Evolutionary conservation across 2,888 invertebrate genomes (phyloP).

Genomic region (Apoda limacodes): DNA sequence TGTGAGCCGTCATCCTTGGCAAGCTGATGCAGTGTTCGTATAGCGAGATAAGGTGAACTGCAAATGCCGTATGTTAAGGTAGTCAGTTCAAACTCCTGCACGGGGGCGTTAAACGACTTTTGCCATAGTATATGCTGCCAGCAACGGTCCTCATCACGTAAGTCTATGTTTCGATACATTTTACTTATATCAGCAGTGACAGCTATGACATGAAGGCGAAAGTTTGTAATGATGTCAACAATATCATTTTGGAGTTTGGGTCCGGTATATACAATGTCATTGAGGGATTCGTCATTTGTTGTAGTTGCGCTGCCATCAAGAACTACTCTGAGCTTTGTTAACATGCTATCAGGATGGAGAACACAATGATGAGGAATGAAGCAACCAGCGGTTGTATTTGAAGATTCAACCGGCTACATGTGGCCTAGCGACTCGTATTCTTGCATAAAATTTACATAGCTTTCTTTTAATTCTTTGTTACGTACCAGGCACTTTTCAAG

Average conservation of each 20-base stretch:
- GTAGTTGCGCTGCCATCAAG: conserved; percentile 7
- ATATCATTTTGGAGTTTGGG: conserved; percentile 18
- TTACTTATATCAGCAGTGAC: conserved; percentile 22
- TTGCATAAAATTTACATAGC: conserved; percentile 7
- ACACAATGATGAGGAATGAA: conserved; percentile 13
- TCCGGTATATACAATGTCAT: conserved; percentile 16
- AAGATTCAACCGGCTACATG: conserved; percentile 3
- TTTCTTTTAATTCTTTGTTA: conserved; percentile 1
- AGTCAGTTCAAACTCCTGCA: conserved; percentile 17
- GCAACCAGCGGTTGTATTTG: not conserved
- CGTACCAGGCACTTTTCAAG: conserved; percentile 5
- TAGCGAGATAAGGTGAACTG: conserved; percentile 13
- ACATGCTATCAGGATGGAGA: conserved; percentile 6
- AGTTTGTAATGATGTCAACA: conserved; percentile 18
- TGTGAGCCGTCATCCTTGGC: not conserved
- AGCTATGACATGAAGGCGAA: conserved; percentile 15
- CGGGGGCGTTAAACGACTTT: conserved; percentile 12
- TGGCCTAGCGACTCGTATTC: conserved; percentile 8
- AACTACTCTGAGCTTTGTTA: conserved; percentile 10
- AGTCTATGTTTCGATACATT: conserved; percentile 19
- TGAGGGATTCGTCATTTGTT: conserved; percentile 11
- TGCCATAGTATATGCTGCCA: conserved; percentile 22
- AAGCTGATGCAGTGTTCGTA: conserved; percentile 9
- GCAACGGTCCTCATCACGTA: conserved; percentile 13
- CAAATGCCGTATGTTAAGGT: conserved; percentile 20